These are phyloP conservation scores for Gyps fulvus DNA, from an alignment of 2,113 vertebrate genomes.

Conservation along the genomic window DNA sequence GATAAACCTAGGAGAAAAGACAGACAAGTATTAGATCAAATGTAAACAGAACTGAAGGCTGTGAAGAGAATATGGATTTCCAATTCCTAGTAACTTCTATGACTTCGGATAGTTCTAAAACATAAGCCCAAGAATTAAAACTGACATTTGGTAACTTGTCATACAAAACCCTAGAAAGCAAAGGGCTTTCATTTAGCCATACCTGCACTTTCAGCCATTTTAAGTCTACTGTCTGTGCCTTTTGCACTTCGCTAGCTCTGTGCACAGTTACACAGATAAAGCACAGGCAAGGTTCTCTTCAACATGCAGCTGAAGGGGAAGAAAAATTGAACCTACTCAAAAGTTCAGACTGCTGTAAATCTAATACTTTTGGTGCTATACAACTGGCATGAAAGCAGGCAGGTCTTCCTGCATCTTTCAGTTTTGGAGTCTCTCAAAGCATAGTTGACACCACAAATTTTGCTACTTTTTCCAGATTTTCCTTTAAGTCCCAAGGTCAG, in stretches of 20 bases:
- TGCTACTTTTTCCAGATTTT: not conserved
- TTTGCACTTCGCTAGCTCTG: not conserved
- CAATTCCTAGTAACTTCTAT: not conserved
- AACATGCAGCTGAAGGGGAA: not conserved
- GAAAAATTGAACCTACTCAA: not conserved
- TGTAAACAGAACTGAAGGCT: not conserved
- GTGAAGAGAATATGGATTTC: not conserved
- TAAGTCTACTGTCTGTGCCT: not conserved
- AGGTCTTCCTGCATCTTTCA: not conserved
- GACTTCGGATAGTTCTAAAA: not conserved
- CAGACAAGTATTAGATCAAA: not conserved
- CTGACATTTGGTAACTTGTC: not conserved
- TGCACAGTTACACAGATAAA: not conserved
- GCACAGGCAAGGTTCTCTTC: not conserved
- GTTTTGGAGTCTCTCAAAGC: not conserved
- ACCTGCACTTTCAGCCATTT: not conserved
- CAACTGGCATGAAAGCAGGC: not conserved
- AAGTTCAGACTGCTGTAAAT: not conserved
- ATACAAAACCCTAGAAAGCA: not conserved
- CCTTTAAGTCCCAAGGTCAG: constrained; percentile 9
- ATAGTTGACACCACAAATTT: not conserved
- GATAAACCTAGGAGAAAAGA: constrained; percentile 82
- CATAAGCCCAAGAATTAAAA: not conserved
- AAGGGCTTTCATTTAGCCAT: not conserved
- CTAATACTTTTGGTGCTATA: not conserved